Conservation (phyloP, 2,113 vertebrate genomes). For the Alligator mississippiensis region DNA sequence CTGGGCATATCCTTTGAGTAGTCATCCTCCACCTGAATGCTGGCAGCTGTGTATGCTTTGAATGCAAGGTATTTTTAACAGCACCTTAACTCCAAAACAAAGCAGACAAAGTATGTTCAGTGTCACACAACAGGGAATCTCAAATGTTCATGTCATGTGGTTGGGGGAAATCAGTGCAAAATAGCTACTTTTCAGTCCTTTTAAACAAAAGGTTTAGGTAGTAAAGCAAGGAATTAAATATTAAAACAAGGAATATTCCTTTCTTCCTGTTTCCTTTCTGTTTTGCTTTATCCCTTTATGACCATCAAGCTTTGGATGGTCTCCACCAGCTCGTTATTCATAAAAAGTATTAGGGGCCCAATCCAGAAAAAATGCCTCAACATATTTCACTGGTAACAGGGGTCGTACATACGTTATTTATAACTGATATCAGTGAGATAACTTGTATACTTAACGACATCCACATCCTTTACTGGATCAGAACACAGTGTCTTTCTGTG, state of each 20-base stretch:
- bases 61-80: not conserved
- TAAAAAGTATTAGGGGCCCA: not conserved
- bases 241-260: not conserved
- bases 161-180: not conserved
- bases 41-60: not conserved
- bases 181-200: fast-evolving
- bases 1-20: not conserved
- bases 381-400: not conserved
- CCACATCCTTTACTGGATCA: conserved; percentile 28
- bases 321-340: not conserved
- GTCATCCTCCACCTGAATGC: not conserved
- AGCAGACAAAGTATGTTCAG: not conserved
- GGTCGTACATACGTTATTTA: not conserved
- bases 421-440: not conserved
- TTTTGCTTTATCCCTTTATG: not conserved
- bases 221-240: not conserved
- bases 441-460: fast-evolving
- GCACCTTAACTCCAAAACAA: not conserved
- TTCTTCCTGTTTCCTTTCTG: not conserved
- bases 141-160: not conserved
- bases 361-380: not conserved
- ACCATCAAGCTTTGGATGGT: not conserved
- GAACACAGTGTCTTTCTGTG: not conserved
- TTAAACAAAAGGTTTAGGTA: not conserved
- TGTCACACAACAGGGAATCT: not conserved